Conservation (phyloP, 1,140 invertebrate species). For the Micrasema minimum region DNA sequence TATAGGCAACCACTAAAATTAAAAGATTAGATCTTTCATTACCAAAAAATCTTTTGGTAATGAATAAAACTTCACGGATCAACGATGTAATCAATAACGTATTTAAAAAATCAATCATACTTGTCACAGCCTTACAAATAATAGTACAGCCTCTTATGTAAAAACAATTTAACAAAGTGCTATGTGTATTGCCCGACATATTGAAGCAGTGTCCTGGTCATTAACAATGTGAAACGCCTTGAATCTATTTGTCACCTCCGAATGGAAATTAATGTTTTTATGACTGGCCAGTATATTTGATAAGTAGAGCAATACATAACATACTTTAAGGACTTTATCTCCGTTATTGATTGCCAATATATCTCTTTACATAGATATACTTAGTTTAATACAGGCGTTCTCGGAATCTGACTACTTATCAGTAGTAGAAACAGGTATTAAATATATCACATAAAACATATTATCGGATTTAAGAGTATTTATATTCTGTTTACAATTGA, state of each 20-base stretch:
- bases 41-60: too few species aligned
- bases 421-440: slow-evolving; percentile 20
- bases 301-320: slow-evolving; percentile 27
- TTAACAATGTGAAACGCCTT: slow-evolving; percentile 25
- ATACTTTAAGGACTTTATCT: slow-evolving; percentile 22
- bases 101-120: slow-evolving; percentile 2
- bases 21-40: too few species aligned
- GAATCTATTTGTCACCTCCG: slow-evolving; percentile 25
- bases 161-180: neutral
- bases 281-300: slow-evolving; percentile 11
- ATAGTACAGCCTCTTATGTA: neutral
- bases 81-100: slow-evolving; percentile 2
- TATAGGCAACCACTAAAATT: too few species aligned
- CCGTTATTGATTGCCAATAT: slow-evolving; percentile 33
- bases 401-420: slow-evolving; percentile 27
- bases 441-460: slow-evolving; percentile 14
- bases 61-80: neutral
- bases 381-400: neutral
- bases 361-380: neutral
- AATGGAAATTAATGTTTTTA: slow-evolving; percentile 17
- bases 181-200: neutral
- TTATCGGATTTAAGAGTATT: slow-evolving; percentile 3
- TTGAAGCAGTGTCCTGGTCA: neutral
- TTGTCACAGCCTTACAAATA: neutral
- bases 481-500: neutral